A percentile compares a stretch with the other conserved stretches of the same genome.
Conservation (phyloP, 2,888 invertebrate genomes). For the Laspeyria flexula region DNA sequence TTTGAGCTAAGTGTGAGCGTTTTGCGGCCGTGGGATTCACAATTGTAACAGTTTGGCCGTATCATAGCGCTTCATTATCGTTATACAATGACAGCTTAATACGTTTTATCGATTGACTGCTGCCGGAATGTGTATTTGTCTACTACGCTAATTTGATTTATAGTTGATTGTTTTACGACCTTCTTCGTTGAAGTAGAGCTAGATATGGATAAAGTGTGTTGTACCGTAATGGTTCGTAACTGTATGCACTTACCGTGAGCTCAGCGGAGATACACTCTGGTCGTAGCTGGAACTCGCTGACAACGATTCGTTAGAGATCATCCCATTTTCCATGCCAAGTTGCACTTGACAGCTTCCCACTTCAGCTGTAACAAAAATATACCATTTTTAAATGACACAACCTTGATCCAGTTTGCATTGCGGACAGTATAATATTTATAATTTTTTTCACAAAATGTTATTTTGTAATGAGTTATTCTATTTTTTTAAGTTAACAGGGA, state of each 20-base stretch:
- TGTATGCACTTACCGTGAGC: slow-evolving; percentile 89
- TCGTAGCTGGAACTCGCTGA: slow-evolving; percentile 94
- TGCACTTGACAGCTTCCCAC: slow-evolving; percentile 90
- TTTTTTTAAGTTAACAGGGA: no score
- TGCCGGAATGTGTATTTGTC: slow-evolving; percentile 32
- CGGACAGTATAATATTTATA: neutral
- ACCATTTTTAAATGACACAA: slow-evolving; percentile 9
- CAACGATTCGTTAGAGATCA: slow-evolving; percentile 93
- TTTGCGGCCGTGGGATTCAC: slow-evolving; percentile 72
- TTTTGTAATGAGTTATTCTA: no score
- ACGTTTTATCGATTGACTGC: slow-evolving; percentile 52
- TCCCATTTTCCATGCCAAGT: slow-evolving; percentile 95
- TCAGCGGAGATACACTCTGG: slow-evolving; percentile 94
- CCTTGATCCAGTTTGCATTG: slow-evolving; percentile 4
- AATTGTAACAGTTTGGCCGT: slow-evolving; percentile 75
- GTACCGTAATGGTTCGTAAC: no score
- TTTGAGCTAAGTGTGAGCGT: slow-evolving; percentile 78
- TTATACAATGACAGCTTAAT: slow-evolving; percentile 62
- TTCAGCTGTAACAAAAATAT: slow-evolving; percentile 65
- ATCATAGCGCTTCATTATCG: slow-evolving; percentile 71
- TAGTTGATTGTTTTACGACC: no score
- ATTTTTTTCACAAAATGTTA: no score
- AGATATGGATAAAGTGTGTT: no score
- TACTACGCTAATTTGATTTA: no score
- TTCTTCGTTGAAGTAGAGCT: no score